Conservation (phyloP, 2,113 vertebrate genomes). For the Periophthalmodon schlosseri region DNA sequence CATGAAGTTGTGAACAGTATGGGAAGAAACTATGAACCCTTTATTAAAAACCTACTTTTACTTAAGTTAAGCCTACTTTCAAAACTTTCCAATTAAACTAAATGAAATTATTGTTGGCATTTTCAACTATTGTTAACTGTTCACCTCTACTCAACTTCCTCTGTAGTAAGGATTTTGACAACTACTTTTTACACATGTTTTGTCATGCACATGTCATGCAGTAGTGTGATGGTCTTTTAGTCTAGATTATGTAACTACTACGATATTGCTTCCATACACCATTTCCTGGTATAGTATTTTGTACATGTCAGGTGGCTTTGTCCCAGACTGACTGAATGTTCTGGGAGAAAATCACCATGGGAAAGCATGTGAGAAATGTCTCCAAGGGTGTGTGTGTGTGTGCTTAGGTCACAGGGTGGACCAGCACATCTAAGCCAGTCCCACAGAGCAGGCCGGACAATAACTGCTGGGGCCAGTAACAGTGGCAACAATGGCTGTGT, state of each 20-base stretch:
- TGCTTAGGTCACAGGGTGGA: constrained; percentile 64
- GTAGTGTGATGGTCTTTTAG: background rate
- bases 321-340: constrained; percentile 41
- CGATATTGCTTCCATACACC: background rate
- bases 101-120: background rate
- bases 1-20: background rate
- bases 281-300: constrained; percentile 10
- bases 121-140: background rate
- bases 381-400: constrained; percentile 26
- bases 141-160: background rate
- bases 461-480: constrained; percentile 62
- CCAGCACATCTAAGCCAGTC: constrained; percentile 58
- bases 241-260: background rate
- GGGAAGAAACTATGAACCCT: background rate
- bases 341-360: constrained; percentile 55
- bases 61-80: background rate
- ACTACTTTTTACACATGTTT: background rate
- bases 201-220: background rate
- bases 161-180: too few relatives aligned
- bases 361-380: constrained; percentile 67
- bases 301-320: constrained; percentile 31
- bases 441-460: constrained; percentile 72
- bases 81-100: too few relatives aligned
- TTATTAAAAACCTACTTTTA: background rate
- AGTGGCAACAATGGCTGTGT: constrained; percentile 69